These are phyloP conservation scores for Petromus typicus DNA, from an alignment of 2,113 vertebrate species.

Conservation along the genomic window DNA sequence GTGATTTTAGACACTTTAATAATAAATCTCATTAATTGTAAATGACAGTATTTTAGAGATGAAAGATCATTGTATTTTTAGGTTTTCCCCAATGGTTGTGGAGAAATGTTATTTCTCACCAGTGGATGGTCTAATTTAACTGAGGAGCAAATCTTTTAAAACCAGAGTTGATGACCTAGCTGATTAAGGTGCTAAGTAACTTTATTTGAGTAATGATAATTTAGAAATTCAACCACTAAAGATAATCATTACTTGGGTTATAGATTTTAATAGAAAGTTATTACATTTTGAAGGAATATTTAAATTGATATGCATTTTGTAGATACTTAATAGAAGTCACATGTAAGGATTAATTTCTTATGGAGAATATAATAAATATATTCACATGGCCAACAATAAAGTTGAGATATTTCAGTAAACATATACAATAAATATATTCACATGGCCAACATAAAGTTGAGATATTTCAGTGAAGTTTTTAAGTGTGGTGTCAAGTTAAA, in stretches of 20 bases:
- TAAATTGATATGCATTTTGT: not conserved
- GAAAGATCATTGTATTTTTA: slow-evolving; percentile 74
- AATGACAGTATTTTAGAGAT: slow-evolving; percentile 64
- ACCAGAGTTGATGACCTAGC: slow-evolving; percentile 56
- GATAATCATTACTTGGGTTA: slow-evolving; percentile 14
- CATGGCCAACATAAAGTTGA: not conserved
- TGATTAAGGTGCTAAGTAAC: slow-evolving; percentile 67
- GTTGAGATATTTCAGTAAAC: not conserved
- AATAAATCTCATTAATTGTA: slow-evolving; percentile 75
- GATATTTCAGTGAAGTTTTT: not conserved
- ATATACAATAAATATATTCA: not conserved
- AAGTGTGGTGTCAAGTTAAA: not conserved
- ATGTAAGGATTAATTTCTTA: not conserved
- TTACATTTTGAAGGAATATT: not conserved
- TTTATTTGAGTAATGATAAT: slow-evolving; percentile 37
- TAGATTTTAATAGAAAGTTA: slow-evolving; percentile 51
- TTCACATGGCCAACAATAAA: not conserved
- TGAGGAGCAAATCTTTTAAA: slow-evolving; percentile 65
- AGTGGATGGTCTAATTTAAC: slow-evolving; percentile 71
- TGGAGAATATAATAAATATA: slow-evolving; percentile 16
- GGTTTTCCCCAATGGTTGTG: slow-evolving; percentile 45
- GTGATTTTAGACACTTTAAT: slow-evolving; percentile 74
- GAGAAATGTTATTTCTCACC: slow-evolving; percentile 72
- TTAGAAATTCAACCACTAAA: slow-evolving; percentile 43
- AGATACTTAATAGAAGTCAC: not conserved